Evolutionary conservation across 2,888 invertebrate species (phyloP).

Genomic region (Leucoptera coffeella): DNA sequence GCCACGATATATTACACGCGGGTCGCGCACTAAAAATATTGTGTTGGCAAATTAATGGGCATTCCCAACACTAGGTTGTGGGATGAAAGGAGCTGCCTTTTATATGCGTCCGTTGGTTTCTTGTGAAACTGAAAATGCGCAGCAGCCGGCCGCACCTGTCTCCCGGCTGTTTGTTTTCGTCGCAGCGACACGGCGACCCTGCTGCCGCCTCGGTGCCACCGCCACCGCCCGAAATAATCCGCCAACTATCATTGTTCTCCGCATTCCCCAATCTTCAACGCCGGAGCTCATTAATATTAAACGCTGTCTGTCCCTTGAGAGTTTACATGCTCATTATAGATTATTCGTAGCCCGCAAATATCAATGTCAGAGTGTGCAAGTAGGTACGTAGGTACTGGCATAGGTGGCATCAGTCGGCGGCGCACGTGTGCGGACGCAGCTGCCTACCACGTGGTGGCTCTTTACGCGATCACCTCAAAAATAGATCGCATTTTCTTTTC

Average conservation of each 20-base stretch:
- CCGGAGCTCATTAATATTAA: too few relatives aligned
- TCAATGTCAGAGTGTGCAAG: too few relatives aligned
- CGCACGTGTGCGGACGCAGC: conserved; percentile 46
- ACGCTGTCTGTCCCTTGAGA: too few relatives aligned
- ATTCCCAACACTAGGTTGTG: conserved; percentile 48
- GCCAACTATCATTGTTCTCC: too few relatives aligned
- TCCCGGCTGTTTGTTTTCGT: conserved; percentile 21
- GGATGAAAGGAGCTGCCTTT: conserved; percentile 54
- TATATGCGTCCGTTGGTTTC: conserved; percentile 51
- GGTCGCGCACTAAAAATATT: conserved; percentile 52
- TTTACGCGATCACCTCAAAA: conserved; percentile 33
- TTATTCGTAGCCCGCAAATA: too few relatives aligned
- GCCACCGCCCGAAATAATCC: too few relatives aligned
- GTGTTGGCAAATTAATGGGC: conserved; percentile 56
- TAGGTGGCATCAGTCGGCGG: conserved; percentile 7
- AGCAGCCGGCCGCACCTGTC: conserved; percentile 51
- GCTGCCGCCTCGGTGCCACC: conserved; percentile 14
- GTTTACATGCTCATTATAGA: too few relatives aligned
- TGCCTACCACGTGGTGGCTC: conserved; percentile 45
- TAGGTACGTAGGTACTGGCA: too few relatives aligned
- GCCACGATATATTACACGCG: conserved; percentile 51
- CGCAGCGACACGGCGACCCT: conserved; percentile 4
- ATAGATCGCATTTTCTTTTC: conserved; percentile 29
- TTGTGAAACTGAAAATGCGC: conserved; percentile 46
- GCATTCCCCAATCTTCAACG: too few relatives aligned